These are phyloP conservation scores for Boleophthalmus pectinirostris DNA, from an alignment of 2,113 vertebrate species.

Conservation along the genomic window DNA sequence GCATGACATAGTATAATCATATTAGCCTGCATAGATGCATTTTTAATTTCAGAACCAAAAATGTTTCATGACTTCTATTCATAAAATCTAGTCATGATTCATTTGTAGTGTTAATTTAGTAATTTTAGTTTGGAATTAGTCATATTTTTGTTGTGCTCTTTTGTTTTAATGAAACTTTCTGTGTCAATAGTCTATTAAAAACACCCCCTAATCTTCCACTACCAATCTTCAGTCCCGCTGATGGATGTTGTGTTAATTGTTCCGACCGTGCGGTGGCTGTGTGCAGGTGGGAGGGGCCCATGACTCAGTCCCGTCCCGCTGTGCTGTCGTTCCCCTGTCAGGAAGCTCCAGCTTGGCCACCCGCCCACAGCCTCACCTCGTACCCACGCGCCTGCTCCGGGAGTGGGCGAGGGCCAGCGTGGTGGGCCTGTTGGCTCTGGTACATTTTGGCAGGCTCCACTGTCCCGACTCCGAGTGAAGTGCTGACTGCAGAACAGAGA, in stretches of 20 bases:
- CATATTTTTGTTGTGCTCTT: too few species aligned
- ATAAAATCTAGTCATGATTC: too few species aligned
- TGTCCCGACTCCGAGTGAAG: conserved; percentile 71
- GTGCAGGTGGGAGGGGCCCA: conserved; percentile 66
- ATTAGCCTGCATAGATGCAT: too few species aligned
- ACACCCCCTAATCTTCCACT: too few species aligned
- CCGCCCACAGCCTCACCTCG: conserved; percentile 79
- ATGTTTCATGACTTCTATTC: too few species aligned
- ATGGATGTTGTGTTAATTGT: conserved; percentile 60
- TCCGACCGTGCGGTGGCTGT: conserved; percentile 55
- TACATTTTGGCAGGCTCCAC: conserved; percentile 70
- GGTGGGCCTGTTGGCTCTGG: conserved; percentile 68
- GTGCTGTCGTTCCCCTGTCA: conserved; percentile 75
- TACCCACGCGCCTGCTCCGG: conserved; percentile 69
- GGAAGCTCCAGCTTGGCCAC: conserved; percentile 78
- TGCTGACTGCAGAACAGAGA: conserved; percentile 73
- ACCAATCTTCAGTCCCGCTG: conserved; percentile 1
- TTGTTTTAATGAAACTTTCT: too few species aligned
- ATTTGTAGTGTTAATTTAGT: too few species aligned
- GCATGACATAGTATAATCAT: too few species aligned
- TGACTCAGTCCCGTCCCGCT: conserved; percentile 79
- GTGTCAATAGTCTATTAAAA: too few species aligned
- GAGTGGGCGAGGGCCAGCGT: conserved; percentile 75
- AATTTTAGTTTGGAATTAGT: too few species aligned
- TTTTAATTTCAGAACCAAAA: too few species aligned